phyloP scores from a whole-genome alignment of 1,140 invertebrate genomes.

The Procambarus clarkii region DNA sequence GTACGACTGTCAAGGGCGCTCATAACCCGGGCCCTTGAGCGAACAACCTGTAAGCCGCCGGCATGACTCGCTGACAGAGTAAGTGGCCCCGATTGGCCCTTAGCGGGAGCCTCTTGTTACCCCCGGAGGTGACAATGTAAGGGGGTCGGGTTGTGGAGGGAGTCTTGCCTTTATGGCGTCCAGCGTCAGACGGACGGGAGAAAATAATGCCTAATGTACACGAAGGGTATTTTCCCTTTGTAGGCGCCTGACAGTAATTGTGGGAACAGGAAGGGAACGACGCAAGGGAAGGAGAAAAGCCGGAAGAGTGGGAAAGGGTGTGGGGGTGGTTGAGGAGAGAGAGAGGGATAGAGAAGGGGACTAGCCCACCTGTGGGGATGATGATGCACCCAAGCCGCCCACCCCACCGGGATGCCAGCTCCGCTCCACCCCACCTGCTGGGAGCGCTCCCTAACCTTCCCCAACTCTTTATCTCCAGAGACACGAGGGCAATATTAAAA shows the following conservation, averaged over 20 bases:
- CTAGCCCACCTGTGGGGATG: conserved; percentile 44
- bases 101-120: not conserved
- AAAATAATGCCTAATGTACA: conserved; percentile 13
- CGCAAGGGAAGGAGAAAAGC: conserved; percentile 6
- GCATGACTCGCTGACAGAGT: conserved; percentile 2
- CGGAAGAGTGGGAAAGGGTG: conserved; percentile 2
- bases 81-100: conserved; percentile 4
- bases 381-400: conserved; percentile 3
- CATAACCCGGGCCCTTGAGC: conserved; percentile 18
- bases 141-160: not conserved
- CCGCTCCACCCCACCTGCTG: conserved; percentile 20
- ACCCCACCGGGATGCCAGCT: not conserved
- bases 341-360: not conserved
- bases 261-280: conserved; percentile 1
- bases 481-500: conserved; percentile 29
- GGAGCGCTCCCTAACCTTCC: conserved; percentile 8
- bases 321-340: not conserved
- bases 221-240: conserved; percentile 15
- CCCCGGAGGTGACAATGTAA: not conserved
- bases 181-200: not conserved
- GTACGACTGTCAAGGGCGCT: conserved; percentile 57
- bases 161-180: conserved; percentile 9
- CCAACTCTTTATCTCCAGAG: conserved; percentile 29
- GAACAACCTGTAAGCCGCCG: conserved; percentile 27
- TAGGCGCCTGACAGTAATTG: conserved; percentile 40